Evolutionary conservation across 1,140 invertebrate genomes (phyloP).

Genomic region (Sitodiplosis mosellana): DNA sequence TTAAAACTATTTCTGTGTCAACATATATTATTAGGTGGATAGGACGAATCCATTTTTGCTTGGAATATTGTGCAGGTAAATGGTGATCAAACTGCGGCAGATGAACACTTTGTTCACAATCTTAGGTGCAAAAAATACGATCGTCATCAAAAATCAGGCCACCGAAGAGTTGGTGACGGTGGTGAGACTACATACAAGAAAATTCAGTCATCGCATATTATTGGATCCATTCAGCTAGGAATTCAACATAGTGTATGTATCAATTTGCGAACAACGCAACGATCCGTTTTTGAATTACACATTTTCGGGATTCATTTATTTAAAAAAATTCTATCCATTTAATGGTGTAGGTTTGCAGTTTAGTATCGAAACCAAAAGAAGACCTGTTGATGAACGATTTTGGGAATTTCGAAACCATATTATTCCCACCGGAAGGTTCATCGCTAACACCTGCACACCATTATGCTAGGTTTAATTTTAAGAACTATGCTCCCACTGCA

Average conservation of each 20-base stretch:
- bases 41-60: background rate
- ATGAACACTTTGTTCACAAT: background rate
- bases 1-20: too few relatives aligned
- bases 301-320: too few relatives aligned
- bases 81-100: background rate
- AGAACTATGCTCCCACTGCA: slow-evolving; percentile 96
- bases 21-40: too few relatives aligned
- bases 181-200: slow-evolving; percentile 96
- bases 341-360: slow-evolving; percentile 83
- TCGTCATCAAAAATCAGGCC: slow-evolving; percentile 80
- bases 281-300: too few relatives aligned
- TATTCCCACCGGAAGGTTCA: too few relatives aligned
- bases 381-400: slow-evolving; percentile 95
- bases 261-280: too few relatives aligned
- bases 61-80: background rate
- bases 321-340: too few relatives aligned
- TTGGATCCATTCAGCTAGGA: too few relatives aligned
- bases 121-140: slow-evolving; percentile 34
- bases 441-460: too few relatives aligned
- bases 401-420: too few relatives aligned
- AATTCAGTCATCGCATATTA: too few relatives aligned
- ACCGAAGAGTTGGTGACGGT: slow-evolving; percentile 81
- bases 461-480: slow-evolving; percentile 86
- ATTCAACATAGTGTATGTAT: too few relatives aligned
- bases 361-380: slow-evolving; percentile 91